phyloP scores from a whole-genome alignment of 2,113 vertebrate species.

The Pipra filicauda region DNA sequence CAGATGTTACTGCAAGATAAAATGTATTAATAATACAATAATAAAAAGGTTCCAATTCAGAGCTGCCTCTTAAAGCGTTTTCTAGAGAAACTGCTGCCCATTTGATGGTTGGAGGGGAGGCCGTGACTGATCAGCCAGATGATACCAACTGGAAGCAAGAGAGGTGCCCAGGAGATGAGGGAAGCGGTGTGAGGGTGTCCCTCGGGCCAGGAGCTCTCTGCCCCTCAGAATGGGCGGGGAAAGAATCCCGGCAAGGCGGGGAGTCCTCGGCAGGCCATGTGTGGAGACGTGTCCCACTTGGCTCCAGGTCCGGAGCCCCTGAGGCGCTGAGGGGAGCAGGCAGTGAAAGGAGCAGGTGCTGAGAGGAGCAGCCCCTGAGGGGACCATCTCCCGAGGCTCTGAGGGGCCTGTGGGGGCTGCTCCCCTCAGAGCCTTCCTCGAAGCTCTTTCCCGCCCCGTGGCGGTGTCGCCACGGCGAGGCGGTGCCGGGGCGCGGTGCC shows the following conservation, averaged over 20 bases:
- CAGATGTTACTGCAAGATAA: background rate
- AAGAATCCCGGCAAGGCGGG: accelerated
- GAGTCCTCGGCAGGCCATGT: no score
- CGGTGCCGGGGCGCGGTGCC: no score
- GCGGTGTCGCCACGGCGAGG: no score
- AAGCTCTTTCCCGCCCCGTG: no score
- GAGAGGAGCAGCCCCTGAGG: background rate
- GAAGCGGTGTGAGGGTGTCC: background rate
- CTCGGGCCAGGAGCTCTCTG: background rate
- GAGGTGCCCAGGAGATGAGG: background rate
- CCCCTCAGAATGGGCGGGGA: no score
- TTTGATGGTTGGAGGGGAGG: background rate
- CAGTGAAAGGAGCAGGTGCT: background rate
- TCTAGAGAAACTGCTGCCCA: background rate
- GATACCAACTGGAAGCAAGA: accelerated
- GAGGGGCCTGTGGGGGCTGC: no score
- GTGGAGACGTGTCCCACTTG: accelerated
- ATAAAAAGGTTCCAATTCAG: background rate
- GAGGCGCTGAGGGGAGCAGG: background rate
- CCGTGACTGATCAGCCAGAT: accelerated
- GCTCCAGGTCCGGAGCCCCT: background rate
- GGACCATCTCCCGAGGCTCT: background rate
- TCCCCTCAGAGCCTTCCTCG: no score
- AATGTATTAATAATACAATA: constrained; percentile 14
- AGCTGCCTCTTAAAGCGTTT: background rate